Conservation (phyloP, 2,797 vertebrate species). For the Pelochelys cantorii region DNA sequence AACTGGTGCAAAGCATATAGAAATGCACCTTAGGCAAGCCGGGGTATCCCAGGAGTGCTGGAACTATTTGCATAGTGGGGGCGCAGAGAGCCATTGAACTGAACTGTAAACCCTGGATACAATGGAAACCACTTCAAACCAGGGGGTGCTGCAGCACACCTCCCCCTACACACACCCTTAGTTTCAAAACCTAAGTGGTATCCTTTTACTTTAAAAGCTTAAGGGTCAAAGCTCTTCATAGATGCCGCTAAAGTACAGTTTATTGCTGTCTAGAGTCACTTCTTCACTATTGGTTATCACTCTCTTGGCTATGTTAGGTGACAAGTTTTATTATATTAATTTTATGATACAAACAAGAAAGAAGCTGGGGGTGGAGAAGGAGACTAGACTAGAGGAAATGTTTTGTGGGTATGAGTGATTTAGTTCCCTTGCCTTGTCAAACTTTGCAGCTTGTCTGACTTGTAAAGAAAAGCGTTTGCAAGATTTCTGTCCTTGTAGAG, state of each 20-base stretch:
- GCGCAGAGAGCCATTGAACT: no score
- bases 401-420: background rate
- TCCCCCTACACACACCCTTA: no score
- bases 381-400: background rate
- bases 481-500: background rate
- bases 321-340: conserved; percentile 36
- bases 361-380: background rate
- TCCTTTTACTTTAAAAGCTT: background rate
- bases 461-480: background rate
- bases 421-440: background rate
- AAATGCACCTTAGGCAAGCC: background rate
- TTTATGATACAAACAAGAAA: conserved; percentile 15
- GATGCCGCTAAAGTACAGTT: background rate
- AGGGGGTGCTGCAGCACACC: no score
- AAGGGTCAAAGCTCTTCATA: background rate
- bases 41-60: background rate
- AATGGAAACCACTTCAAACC: no score
- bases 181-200: no score
- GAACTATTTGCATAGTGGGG: no score
- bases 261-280: conserved; percentile 18
- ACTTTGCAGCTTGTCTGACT: background rate
- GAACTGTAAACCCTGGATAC: no score
- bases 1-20: background rate
- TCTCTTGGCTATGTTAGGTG: background rate
- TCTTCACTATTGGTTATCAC: conserved; percentile 16